These are phyloP conservation scores for Glaucomys volans DNA, from an alignment of 2,113 vertebrate genomes.

Conservation along the genomic window DNA sequence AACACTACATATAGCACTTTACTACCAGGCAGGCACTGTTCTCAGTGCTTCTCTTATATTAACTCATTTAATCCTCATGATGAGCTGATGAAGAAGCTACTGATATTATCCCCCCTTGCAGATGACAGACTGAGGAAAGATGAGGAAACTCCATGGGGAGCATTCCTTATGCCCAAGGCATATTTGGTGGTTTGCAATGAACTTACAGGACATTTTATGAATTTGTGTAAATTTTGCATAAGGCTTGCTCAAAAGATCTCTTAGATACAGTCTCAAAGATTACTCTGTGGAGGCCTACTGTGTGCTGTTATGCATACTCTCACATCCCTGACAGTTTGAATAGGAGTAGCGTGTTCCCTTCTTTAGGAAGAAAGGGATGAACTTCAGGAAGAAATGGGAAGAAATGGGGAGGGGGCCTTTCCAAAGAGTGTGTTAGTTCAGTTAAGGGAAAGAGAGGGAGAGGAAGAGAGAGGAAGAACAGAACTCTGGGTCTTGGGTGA, in stretches of 20 bases:
- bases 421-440: background rate
- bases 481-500: background rate
- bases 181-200: background rate
- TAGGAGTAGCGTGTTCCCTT: background rate
- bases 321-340: background rate
- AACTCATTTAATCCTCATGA: background rate
- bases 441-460: background rate
- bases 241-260: background rate
- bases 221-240: background rate
- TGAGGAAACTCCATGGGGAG: background rate
- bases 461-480: background rate
- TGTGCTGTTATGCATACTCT: background rate
- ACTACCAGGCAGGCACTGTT: background rate
- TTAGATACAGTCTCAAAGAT: background rate
- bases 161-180: no score
- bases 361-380: background rate
- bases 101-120: no score
- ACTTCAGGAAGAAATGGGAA: background rate
- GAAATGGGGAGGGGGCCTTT: background rate
- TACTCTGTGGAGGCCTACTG: background rate
- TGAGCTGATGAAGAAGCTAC: background rate
- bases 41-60: background rate
- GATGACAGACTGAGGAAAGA: background rate
- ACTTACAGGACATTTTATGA: background rate
- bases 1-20: background rate